A percentile compares a stretch with the other conserved stretches of the same genome.
Conservation (phyloP, 2,797 vertebrate species). For the Spinus pinus region DNA sequence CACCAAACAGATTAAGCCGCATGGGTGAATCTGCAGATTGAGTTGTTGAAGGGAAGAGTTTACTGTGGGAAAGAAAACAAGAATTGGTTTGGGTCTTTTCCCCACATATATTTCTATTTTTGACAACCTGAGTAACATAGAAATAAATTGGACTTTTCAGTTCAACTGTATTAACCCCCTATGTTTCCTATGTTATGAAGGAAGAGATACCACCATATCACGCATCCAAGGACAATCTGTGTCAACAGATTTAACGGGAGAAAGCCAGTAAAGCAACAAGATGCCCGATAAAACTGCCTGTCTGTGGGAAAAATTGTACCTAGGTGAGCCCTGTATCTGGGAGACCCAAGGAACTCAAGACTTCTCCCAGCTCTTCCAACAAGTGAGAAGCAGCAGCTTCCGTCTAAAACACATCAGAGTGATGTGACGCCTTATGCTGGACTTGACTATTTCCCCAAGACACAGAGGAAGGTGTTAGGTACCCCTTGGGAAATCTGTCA, state of each 20-base stretch:
- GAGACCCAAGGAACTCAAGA: background rate
- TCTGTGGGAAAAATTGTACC: background rate
- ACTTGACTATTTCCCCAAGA: background rate
- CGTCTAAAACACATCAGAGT: background rate
- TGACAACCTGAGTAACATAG: background rate
- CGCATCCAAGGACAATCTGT: background rate
- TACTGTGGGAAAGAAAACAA: conserved; percentile 42
- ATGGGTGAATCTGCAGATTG: background rate
- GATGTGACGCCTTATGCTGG: background rate
- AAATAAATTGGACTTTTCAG: background rate
- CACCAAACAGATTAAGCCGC: conserved; percentile 71
- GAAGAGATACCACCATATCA: background rate
- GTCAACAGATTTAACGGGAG: background rate
- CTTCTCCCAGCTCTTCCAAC: background rate
- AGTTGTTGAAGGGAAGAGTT: background rate
- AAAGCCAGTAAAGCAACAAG: background rate
- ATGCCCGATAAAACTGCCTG: background rate
- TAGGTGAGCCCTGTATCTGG: background rate
- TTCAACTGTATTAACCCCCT: background rate
- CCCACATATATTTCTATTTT: background rate
- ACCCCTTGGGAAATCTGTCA: background rate
- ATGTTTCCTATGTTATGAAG: background rate
- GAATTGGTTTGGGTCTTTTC: background rate
- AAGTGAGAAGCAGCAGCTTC: background rate
- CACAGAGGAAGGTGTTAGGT: background rate